Conservation (phyloP, 2,888 invertebrate genomes). For the Chironomus riparius region DNA sequence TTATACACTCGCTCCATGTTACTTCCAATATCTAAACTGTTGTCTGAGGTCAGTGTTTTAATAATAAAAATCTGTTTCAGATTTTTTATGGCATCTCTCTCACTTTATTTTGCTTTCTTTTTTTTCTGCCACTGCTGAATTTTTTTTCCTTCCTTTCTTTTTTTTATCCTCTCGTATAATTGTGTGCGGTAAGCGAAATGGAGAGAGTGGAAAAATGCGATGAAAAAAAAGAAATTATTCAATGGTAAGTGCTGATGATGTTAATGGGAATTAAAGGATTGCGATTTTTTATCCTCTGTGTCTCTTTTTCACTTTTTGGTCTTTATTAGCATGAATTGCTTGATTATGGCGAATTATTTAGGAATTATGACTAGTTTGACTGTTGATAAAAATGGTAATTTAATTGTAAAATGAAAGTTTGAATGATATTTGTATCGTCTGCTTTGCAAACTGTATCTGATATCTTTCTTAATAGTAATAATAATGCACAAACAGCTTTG, state of each 20-base stretch:
- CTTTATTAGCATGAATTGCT: too few relatives aligned
- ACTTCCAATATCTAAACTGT: constrained; percentile 23
- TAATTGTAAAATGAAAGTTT: too few relatives aligned
- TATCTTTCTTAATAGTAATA: too few relatives aligned
- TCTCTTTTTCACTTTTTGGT: too few relatives aligned
- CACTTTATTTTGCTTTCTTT: background rate
- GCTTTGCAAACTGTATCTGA: too few relatives aligned
- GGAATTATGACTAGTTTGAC: too few relatives aligned
- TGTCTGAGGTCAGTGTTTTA: constrained; percentile 22
- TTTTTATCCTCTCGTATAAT: background rate
- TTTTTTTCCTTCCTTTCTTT: background rate
- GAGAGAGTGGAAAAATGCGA: background rate
- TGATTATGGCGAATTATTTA: too few relatives aligned
- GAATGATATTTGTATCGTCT: too few relatives aligned
- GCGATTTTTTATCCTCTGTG: background rate
- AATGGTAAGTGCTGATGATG: background rate
- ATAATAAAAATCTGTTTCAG: constrained; percentile 23
- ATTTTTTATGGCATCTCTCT: constrained; percentile 17
- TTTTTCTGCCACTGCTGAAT: background rate
- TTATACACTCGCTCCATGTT: background rate
- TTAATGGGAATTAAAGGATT: constrained; percentile 17
- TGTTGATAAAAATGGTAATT: too few relatives aligned
- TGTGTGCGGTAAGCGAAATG: background rate
- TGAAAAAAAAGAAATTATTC: background rate
- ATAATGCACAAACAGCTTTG: too few relatives aligned